A percentile compares a stretch with the other conserved stretches of the same genome.
Evolutionary conservation across 2,113 vertebrate genomes (phyloP).

Genomic region (Chloropsis cyanopogon): DNA sequence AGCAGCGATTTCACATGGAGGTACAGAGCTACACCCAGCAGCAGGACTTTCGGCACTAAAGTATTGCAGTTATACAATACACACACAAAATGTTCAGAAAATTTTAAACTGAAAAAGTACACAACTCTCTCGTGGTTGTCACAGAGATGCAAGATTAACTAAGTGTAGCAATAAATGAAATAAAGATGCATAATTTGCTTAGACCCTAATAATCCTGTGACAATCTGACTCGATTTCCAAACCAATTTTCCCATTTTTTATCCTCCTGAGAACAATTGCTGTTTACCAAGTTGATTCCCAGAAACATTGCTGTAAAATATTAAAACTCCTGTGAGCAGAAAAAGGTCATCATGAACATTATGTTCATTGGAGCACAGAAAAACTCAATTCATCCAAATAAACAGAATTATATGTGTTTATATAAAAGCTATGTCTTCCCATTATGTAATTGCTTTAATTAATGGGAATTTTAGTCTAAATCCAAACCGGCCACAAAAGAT

Average conservation of each 20-base stretch:
- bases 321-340: neutral
- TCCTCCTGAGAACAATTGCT: neutral
- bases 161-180: neutral
- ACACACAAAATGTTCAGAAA: neutral
- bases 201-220: neutral
- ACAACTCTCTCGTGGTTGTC: neutral
- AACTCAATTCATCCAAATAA: neutral
- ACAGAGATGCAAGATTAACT: neutral
- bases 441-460: neutral
- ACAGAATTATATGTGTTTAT: neutral
- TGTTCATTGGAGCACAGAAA: neutral
- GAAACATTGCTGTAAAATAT: neutral
- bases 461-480: neutral
- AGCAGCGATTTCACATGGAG: neutral
- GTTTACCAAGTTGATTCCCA: neutral
- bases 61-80: neutral
- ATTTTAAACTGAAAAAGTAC: neutral
- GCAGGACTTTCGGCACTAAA: neutral
- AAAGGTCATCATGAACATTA: neutral
- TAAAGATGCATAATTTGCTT: neutral
- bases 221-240: neutral
- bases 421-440: neutral
- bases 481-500: neutral
- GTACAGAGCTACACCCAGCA: neutral
- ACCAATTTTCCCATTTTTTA: neutral